Base-by-base conservation (phyloP, 2,888 invertebrate genomes). In the Calliphora vomitoria region DNA sequence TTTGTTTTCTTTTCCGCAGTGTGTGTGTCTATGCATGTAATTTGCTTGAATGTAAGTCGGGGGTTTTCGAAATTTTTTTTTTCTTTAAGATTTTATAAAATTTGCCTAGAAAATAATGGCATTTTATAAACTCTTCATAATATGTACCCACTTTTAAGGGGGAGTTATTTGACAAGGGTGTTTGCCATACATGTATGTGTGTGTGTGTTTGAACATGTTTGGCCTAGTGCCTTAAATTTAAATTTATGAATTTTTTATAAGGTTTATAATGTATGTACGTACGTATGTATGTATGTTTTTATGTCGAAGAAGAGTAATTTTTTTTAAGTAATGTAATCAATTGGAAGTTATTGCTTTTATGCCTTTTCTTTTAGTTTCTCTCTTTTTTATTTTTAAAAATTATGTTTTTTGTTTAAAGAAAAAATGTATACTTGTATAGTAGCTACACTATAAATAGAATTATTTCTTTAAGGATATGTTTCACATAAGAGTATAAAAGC, bases 341-440 rank as follows among this genome's bases (percentile, higher is more conserved):
- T 88, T 85, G 88, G 88, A 86, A 88, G 80, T 87, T 85, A 88
- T 88, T 86, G 86, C 82, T 85, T 85, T 78, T 41, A 85, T 75
- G 82, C 68, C 80, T 78, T 81, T 78, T 76, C 75, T 68, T 76
- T 78, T 66, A 72, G 84, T 81, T 86, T 80, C n/a, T 58, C 53
- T n/a, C 55, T 66, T 68, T 58, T 66, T 31, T 50, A 64, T 38
- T n/a, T 60, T 60, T 31, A 64, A 38, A 64, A 64, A 64, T 64
- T 64, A 64, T 64, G 38, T 64, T 64, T n/a, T 64, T 38, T 35
- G 35, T 64, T 13, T 55, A 55, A 53, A 18, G 25, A 38, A 64
- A 38, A 38, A 10, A 38, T 55, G 55, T 11, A 11, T 35, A 38
- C 10, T 25, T 58, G 20, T 35, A 18, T 38, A 38, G 64, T 64